Conservation (phyloP, 30 jellyfish, hydroid and myxozoan genomes). For the Pseudorhiza aurosa region DNA sequence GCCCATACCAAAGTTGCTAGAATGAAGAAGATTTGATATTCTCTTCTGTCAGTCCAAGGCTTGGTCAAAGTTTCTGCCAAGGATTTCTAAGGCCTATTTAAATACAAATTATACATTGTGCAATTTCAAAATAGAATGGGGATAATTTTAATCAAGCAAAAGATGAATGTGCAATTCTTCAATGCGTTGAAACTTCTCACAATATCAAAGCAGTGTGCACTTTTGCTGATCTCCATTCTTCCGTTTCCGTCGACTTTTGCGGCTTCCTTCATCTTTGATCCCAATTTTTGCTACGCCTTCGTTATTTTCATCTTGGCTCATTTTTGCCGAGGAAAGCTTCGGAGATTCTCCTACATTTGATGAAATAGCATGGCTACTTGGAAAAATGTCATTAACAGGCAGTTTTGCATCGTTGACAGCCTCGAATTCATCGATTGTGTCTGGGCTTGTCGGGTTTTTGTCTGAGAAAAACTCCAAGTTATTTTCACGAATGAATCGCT, state of each 20-base stretch:
- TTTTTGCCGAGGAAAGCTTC: not conserved
- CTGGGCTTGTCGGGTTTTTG: not conserved
- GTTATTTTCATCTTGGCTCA: not conserved
- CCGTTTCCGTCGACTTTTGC: not conserved
- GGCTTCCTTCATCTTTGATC: not conserved
- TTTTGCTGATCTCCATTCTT: not conserved
- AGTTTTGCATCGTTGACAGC: not conserved
- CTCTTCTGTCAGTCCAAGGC: no score
- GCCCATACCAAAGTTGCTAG: no score
- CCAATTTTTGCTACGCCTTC: not conserved
- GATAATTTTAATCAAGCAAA: no score
- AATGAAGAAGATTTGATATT: no score
- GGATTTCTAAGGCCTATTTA: no score
- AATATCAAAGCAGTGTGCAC: not conserved
- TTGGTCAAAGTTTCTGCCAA: no score
- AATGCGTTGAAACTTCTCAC: no score
- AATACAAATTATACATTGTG: no score
- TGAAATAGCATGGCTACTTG: not conserved
- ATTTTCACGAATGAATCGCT: conserved; percentile 28
- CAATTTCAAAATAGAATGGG: no score
- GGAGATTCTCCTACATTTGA: not conserved
- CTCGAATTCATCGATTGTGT: not conserved
- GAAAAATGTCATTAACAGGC: not conserved
- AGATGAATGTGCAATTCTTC: no score
- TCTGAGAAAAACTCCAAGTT: conserved; percentile 15